Percentiles rank a stretch among this genome's conserved stretches.
Conservation (phyloP, 1,140 invertebrate species). For the Leptonema lineaticorne region DNA sequence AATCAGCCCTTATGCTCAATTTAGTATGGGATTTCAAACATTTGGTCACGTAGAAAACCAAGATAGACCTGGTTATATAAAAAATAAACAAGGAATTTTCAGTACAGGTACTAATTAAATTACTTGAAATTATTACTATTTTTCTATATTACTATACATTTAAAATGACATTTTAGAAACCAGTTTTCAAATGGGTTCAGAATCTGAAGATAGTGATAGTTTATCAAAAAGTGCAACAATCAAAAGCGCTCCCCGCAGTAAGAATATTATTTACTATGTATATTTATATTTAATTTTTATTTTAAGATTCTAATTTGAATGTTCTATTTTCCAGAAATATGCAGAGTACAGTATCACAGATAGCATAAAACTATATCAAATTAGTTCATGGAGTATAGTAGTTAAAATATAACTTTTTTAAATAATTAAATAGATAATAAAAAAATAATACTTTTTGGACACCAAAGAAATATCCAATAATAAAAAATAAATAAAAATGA, state of each 20-base stretch:
- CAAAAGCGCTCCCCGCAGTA: constrained; percentile 52
- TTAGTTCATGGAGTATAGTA: too few species aligned
- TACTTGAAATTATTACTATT: too few species aligned
- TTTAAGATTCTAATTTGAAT: too few species aligned
- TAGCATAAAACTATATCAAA: constrained; percentile 25
- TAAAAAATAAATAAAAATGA: too few species aligned
- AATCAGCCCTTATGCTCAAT: constrained; percentile 82
- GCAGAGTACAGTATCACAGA: constrained; percentile 40
- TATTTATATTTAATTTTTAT: too few species aligned
- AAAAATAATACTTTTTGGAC: too few species aligned
- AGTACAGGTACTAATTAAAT: constrained; percentile 35
- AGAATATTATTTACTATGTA: constrained; percentile 29
- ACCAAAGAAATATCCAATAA: too few species aligned
- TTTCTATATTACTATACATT: too few species aligned
- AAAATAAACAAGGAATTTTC: constrained; percentile 37
- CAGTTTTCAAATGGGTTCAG: constrained; percentile 55
- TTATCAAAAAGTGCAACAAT: constrained; percentile 52
- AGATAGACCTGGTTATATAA: constrained; percentile 46
- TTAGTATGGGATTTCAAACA: constrained; percentile 79
- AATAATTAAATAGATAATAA: too few species aligned
- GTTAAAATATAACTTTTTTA: too few species aligned
- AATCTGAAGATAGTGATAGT: constrained; percentile 55
- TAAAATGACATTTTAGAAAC: constrained; percentile 51
- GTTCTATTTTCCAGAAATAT: constrained; percentile 37
- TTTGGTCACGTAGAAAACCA: constrained; percentile 73